Evolutionary conservation across 2,113 vertebrate species (phyloP).

Genomic region (Burhinus oedicnemus): DNA sequence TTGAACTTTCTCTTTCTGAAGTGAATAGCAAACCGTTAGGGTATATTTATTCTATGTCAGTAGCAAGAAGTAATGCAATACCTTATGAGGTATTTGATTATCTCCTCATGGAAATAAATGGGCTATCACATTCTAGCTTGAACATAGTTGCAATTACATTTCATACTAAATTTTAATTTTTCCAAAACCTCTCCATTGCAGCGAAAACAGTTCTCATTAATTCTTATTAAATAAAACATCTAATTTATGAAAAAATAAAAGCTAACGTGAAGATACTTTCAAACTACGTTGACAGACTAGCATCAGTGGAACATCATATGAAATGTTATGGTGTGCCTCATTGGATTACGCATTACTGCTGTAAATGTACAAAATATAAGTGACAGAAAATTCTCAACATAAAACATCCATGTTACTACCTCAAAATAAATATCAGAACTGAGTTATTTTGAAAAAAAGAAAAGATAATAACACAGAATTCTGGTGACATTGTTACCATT

Average conservation of each 20-base stretch:
- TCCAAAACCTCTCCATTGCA: neutral
- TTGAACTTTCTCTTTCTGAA: neutral
- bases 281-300: neutral
- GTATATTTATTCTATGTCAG: neutral
- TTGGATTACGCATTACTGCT: neutral
- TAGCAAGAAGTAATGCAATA: neutral
- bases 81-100: neutral
- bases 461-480: neutral
- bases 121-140: neutral
- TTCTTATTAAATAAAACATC: neutral
- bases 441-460: neutral
- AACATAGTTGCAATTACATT: neutral
- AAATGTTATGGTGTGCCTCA: neutral
- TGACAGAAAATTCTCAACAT: neutral
- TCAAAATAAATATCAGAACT: neutral
- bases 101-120: neutral
- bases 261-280: neutral
- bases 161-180: neutral
- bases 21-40: neutral
- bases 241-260: neutral
- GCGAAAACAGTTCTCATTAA: neutral
- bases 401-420: neutral
- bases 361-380: neutral
- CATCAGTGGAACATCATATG: neutral
- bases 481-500: neutral